Conservation (phyloP, 2,797 vertebrate species). For the Bradypus variegatus region DNA sequence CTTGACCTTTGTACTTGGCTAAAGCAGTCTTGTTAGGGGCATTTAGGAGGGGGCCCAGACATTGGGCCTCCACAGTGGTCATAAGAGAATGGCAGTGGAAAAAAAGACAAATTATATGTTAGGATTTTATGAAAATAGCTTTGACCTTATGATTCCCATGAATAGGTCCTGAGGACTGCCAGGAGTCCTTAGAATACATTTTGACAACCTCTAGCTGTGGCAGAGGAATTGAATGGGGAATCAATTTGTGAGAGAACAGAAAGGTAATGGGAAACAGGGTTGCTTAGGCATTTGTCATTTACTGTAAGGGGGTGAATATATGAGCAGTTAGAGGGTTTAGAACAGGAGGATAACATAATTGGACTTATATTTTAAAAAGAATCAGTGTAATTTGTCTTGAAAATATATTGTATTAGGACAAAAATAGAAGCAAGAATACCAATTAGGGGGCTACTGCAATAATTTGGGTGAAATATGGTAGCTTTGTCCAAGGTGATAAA, state of each 20-base stretch:
- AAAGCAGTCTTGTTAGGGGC: too few relatives aligned
- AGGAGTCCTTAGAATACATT: not conserved
- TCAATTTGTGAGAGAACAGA: not conserved
- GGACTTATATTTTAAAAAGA: not conserved
- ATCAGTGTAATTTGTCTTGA: not conserved
- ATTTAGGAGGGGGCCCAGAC: too few relatives aligned
- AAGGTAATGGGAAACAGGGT: not conserved
- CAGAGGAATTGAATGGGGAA: not conserved
- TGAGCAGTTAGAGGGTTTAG: not conserved
- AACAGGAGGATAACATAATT: not conserved
- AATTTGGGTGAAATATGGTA: not conserved
- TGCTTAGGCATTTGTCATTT: not conserved
- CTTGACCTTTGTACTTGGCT: too few relatives aligned
- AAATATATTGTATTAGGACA: not conserved
- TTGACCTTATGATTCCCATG: not conserved
- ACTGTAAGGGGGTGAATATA: not conserved
- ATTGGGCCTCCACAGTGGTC: not conserved
- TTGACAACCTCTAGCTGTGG: not conserved
- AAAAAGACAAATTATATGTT: not conserved
- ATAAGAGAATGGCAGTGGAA: not conserved
- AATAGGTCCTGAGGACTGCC: not conserved
- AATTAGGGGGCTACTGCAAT: too few relatives aligned
- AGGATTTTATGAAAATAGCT: not conserved
- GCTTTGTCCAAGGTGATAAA: not conserved
- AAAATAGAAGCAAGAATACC: not conserved